A percentile compares a stretch with the other conserved stretches of the same genome.
These are phyloP conservation scores for Atethmia centrago DNA, from an alignment of 2,888 invertebrate genomes.

Conservation along the genomic window DNA sequence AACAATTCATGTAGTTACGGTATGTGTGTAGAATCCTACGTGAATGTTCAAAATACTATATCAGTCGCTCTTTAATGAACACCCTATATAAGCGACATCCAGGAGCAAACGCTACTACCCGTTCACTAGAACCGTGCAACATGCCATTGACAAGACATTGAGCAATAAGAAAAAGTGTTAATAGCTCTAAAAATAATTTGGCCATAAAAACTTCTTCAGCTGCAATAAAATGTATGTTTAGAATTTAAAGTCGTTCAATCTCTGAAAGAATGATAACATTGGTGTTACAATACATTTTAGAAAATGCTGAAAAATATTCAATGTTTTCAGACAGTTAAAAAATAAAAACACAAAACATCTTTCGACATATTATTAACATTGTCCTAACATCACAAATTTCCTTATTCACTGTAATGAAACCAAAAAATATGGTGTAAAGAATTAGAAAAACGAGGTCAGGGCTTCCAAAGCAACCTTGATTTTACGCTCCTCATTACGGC, in stretches of 20 bases:
- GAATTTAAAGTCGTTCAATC: slow-evolving; percentile 21
- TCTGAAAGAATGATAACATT: slow-evolving; percentile 16
- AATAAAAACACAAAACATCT: slow-evolving; percentile 17
- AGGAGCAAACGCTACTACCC: too few species aligned
- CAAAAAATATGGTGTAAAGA: slow-evolving; percentile 22
- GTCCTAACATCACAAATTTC: not conserved
- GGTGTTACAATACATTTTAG: not conserved
- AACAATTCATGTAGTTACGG: not conserved
- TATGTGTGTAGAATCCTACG: not conserved
- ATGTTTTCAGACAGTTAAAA: not conserved
- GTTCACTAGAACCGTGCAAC: not conserved
- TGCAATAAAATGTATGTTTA: slow-evolving; percentile 41
- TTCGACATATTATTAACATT: slow-evolving; percentile 8
- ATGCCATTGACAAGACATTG: slow-evolving; percentile 4
- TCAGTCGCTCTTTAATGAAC: not conserved
- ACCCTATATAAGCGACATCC: not conserved
- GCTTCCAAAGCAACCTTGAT: slow-evolving; percentile 60
- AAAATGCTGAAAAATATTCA: not conserved
- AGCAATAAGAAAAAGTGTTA: not conserved
- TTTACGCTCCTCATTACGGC: slow-evolving; percentile 48
- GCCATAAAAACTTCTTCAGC: slow-evolving; percentile 11
- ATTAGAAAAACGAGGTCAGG: slow-evolving; percentile 49
- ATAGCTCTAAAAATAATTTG: slow-evolving; percentile 27
- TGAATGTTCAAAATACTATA: not conserved
- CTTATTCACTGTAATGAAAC: slow-evolving; percentile 27